Base-by-base conservation (phyloP, 2,888 invertebrate genomes). In the Plusia festucae region DNA sequence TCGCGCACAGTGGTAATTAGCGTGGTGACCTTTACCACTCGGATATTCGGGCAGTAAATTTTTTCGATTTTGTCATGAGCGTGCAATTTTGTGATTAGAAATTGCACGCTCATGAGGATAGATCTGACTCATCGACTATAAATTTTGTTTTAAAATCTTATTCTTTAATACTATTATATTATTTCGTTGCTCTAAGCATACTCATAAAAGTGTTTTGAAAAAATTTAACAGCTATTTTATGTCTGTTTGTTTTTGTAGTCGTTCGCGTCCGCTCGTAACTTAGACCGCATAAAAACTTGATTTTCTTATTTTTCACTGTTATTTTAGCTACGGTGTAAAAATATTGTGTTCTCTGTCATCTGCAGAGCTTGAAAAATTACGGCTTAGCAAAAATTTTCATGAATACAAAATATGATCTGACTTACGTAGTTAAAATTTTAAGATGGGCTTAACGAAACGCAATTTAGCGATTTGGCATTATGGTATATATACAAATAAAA, bases 281-380 rank as follows among this genome's bases (percentile, higher is more conserved):
- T 76, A 65, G n/a, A 53, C 80, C 76, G 13, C 60, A 59, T 64
- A 71, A 63, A 62, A 73, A 59, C 66, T 20, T 60, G 63, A 70
- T 80, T 76, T 80, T 80, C 74, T 78, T 76, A 80, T 75, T 69
- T 73, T 71, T 66, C 68, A 66, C 70, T 70, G 73, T 73, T 80
- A 74, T 80, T 80, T 80, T 74, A 78, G 72, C 65, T 59, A 30
- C 57, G 58, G 80, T 78, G 73, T 74, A 78, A 79, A 78, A 78
- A 73, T 79, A 78, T 79, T 65, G 76, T 73, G 71, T 73, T 78
- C 73, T 72, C 63, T 78, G 80, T 74, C 78, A 78, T 69, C 73
- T 68, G 68, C 78, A 73, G 71, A 78, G 70, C 68, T 70, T 70
- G 66, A 80, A 73, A 73, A 73, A 70, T 70, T 61, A 64, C 60